These are phyloP conservation scores for Nebria brevicollis DNA, from an alignment of 2,888 invertebrate species.

Conservation along the genomic window DNA sequence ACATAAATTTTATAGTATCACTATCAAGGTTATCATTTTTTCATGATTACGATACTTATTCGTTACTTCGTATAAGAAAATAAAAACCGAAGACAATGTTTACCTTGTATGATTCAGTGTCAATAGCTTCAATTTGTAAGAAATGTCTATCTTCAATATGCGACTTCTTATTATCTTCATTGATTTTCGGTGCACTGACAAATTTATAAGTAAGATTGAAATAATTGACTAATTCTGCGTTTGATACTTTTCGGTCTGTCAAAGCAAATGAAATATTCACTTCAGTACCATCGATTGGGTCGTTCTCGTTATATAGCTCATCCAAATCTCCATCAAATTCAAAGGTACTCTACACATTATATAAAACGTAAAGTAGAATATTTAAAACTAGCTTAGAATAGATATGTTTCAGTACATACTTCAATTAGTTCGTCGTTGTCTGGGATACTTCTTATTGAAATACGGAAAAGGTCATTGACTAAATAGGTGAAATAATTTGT, in stretches of 20 bases:
- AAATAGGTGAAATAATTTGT: neutral
- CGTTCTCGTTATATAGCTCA: neutral
- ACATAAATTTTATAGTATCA: neutral
- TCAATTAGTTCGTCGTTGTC: conserved; percentile 3
- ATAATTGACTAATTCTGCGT: no score
- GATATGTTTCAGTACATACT: neutral
- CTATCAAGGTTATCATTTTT: neutral
- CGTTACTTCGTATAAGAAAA: no score
- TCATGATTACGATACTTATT: no score
- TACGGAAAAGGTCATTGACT: neutral
- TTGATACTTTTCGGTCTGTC: no score
- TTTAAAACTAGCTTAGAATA: neutral
- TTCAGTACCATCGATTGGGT: conserved; percentile 3
- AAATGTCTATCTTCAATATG: no score
- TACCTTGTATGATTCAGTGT: no score
- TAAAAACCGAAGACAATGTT: no score
- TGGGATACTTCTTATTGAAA: neutral
- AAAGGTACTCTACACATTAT: neutral
- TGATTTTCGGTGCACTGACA: no score
- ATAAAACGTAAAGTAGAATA: neutral
- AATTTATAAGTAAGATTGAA: no score
- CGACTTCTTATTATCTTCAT: no score
- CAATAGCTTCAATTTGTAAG: no score
- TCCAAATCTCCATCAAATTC: neutral
- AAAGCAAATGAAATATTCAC: neutral